Evolutionary conservation across 2,113 vertebrate genomes (phyloP).

Genomic region (Ophthalmolycus amberensis): DNA sequence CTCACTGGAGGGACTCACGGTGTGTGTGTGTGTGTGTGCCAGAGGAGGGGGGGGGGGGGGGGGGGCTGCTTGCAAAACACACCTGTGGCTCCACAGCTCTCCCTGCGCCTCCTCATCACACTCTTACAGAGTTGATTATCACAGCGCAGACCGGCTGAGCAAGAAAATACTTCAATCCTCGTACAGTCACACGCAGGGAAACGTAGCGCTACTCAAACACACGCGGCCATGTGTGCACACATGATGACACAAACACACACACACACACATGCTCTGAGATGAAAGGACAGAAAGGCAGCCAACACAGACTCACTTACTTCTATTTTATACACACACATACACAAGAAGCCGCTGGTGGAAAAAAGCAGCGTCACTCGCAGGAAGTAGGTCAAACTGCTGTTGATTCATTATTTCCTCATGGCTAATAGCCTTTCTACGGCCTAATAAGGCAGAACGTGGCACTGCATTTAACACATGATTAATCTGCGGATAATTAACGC

Average conservation of each 20-base stretch:
- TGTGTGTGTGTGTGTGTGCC: conserved; percentile 26
- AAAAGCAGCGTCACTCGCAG: conserved; percentile 48
- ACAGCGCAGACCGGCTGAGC: conserved; percentile 48
- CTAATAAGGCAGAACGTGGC: conserved; percentile 72
- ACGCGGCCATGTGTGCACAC: neutral
- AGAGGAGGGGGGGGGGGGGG: conserved; percentile 10
- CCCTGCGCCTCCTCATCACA: conserved; percentile 40
- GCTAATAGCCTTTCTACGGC: conserved; percentile 63
- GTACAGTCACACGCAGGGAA: conserved; percentile 23
- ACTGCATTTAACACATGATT: conserved; percentile 66
- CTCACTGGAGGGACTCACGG: conserved; percentile 10
- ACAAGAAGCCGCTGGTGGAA: conserved; percentile 29
- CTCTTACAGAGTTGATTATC: conserved; percentile 76
- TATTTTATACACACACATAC: conserved; percentile 18
- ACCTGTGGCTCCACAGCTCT: conserved; percentile 57
- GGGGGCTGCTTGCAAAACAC: conserved; percentile 31
- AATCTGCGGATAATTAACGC: conserved; percentile 70
- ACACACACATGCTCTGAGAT: conserved; percentile 3
- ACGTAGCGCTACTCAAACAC: neutral
- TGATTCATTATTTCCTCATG: conserved; percentile 72
- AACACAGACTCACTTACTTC: conserved; percentile 13
- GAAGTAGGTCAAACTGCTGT: conserved; percentile 70
- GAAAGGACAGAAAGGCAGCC: neutral
- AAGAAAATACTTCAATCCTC: conserved; percentile 50
- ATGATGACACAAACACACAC: neutral